phyloP scores from a whole-genome alignment of 2,113 vertebrate genomes.

The Phrynocephalus versicolor region DNA sequence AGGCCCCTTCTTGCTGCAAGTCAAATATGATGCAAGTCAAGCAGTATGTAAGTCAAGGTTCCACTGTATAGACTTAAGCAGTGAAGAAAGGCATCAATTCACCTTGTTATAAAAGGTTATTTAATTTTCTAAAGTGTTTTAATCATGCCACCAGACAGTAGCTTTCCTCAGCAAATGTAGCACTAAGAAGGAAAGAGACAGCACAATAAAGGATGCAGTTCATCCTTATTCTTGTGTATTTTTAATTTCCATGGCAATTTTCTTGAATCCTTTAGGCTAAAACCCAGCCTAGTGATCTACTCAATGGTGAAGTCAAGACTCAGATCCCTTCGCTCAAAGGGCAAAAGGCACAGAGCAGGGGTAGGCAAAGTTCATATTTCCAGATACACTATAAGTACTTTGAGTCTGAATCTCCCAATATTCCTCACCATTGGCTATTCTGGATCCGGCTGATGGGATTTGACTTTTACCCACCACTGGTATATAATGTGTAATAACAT shows the following conservation, averaged over 20 bases:
- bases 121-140: slow-evolving; percentile 35
- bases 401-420: too few species aligned
- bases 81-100: slow-evolving; percentile 17
- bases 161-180: neutral
- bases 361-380: too few species aligned
- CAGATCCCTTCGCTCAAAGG: neutral
- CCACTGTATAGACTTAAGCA: neutral
- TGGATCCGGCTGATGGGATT: too few species aligned
- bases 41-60: too few species aligned
- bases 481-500: neutral
- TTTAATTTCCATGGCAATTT: neutral
- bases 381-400: too few species aligned
- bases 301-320: neutral
- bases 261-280: neutral
- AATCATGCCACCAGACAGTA: neutral
- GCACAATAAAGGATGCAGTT: neutral
- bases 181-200: neutral
- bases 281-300: neutral
- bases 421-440: too few species aligned
- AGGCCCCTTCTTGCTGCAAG: too few species aligned
- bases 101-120: slow-evolving; percentile 12
- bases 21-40: too few species aligned
- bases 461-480: too few species aligned
- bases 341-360: neutral
- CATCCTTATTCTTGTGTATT: neutral